Base-by-base conservation (phyloP, 2,113 vertebrate genomes). In the Gymnogyps californianus region DNA sequence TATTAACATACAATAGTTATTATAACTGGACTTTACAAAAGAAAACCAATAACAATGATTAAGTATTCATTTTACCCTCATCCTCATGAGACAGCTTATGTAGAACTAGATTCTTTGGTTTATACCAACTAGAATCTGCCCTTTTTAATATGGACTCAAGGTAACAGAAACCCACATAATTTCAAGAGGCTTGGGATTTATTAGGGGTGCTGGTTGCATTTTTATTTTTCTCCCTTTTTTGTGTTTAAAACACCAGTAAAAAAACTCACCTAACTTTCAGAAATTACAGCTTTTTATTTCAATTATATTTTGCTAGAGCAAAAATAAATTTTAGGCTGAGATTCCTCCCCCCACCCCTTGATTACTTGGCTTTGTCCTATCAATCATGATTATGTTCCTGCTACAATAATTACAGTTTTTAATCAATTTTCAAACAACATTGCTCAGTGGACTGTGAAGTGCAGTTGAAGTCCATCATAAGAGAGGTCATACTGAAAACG, bases 381-480 rank as follows among this genome's bases (percentile, higher is more conserved):
- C 83, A 94, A 87, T 97, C 59, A 91, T 32, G 32, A 84, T 96
- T 96, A 95, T 58, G 72, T 75, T 80, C 44, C 62, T 93, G 52
- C 65, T 90, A 84, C 16, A 95, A 44, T 83, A 96, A 95, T 96
- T 96, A 94, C 47, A 81, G 17, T 14, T 96, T 97, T 94, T 95
- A 93, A 96, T 91, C 85, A 95, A 88, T 92, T 96, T 96, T 85
- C 83, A 96, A 86, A 83, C 51, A 51, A 49, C 28, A 55, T 86
- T 81, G 57, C 75, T 95, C 83, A 75, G 75, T 81, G 84, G 82
- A 86, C 72, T 89, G 40, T 89, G 85, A 98, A 91, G 61, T 44
- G 32, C 49, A 93, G 87, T 59, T 90, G 86, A 93, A 81, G 62
- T 54, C 57, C 58, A 74, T 91, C 32, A 61, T 52, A 75, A 95